Base-by-base conservation (phyloP, 2,797 vertebrate species). In the Chelidonichthys spinosus region DNA sequence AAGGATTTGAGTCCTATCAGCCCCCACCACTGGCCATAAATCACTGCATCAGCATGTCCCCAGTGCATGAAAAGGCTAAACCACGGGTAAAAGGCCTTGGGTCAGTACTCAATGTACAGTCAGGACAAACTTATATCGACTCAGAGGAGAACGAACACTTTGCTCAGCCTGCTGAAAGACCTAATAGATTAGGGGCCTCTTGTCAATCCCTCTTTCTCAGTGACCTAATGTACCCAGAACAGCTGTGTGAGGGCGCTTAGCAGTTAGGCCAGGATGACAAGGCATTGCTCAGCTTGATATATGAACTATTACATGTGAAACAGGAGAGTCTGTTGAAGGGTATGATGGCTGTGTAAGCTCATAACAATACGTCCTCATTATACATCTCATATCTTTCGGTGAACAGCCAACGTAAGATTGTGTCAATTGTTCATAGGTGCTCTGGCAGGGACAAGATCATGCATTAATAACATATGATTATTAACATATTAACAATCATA, bases 211-310 rank as follows among this genome's bases (percentile, higher is more conserved):
- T 82, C 61, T 78, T 83, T 74, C 76, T 83, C 73, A 9, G 71
- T 91, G 87, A 91, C 88, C 85, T 80, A 79, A 89, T 90, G 87
- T 83, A 76, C 81, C 77, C 63, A 84, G 82, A 93, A 88, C 90
- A 93, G 92, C 90, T 93, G 91, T 90, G 90, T 66, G 77, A 78
- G 78, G 54, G 69, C 14, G 62, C 80, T 86, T 73, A 85, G 77
- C 83, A 71, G 81, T 87, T 78, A 85, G 83, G 69, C 77, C 78
- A 54, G 81, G 69, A 84, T 84, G 90, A 92, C 90, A 92, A 86
- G 90, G 71, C 82, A 90, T 88, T 85, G 84, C 88, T 90, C 87
- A 88, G 80, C 59, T 69, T 91, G 92, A 92, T 91, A 81, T 88
- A 91, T 79, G 79, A 90, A 79, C 82, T 65, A 87, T 75, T 86